These are phyloP conservation scores for Nasonia vitripennis DNA, from an alignment of 1,140 invertebrate genomes.

Conservation along the genomic window DNA sequence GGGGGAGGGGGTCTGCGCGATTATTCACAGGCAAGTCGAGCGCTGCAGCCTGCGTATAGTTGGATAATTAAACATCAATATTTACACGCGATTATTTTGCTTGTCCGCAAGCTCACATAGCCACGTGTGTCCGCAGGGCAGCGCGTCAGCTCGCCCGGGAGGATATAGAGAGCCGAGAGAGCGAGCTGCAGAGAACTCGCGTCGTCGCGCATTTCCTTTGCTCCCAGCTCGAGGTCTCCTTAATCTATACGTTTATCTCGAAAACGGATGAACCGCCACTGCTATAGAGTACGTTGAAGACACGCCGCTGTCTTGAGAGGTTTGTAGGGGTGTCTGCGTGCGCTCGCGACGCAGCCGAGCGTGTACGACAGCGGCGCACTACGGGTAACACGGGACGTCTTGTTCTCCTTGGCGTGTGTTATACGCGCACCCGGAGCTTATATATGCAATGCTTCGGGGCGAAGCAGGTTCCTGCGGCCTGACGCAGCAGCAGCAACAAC, in stretches of 20 bases:
- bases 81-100: constrained; percentile 41
- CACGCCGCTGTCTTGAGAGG: not conserved
- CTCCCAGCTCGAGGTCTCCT: no score
- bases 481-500: not conserved
- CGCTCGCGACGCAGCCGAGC: no score
- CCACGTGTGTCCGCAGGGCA: no score
- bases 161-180: no score
- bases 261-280: no score
- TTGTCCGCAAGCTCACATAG: not conserved
- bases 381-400: constrained; percentile 18
- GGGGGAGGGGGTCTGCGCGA: not conserved
- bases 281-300: no score
- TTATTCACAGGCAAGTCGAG: constrained; percentile 18
- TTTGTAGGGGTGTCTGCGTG: no score
- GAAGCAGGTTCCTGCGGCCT: constrained; percentile 16
- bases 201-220: no score
- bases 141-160: no score
- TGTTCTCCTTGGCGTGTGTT: constrained; percentile 22
- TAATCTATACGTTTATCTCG: no score
- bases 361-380: not conserved
- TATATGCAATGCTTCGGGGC: constrained; percentile 17
- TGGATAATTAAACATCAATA: constrained; percentile 45
- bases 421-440: not conserved
- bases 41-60: not conserved
- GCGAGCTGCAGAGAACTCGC: no score